A percentile compares a stretch with the other conserved stretches of the same genome.
These are phyloP conservation scores for Punctoribates punctum DNA, from an alignment of 2,888 invertebrate species.

Conservation along the genomic window DNA sequence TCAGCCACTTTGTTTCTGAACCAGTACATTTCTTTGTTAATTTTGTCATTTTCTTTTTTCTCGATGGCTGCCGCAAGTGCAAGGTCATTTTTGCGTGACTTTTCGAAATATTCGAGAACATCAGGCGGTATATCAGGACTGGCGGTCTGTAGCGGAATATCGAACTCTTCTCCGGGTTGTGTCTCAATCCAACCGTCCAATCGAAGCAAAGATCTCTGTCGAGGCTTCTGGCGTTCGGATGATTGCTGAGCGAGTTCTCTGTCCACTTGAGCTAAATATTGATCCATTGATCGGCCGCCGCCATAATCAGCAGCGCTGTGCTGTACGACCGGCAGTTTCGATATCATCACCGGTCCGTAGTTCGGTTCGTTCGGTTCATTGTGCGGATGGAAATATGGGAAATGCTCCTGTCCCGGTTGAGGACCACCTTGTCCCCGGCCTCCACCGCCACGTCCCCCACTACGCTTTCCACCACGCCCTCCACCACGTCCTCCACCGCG, in stretches of 20 bases:
- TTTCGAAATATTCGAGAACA: background rate
- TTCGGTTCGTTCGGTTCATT: background rate
- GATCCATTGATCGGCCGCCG: background rate
- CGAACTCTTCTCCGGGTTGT: background rate
- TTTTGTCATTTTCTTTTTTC: background rate
- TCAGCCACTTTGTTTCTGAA: no score
- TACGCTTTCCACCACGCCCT: no score
- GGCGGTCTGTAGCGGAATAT: background rate
- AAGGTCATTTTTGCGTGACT: background rate
- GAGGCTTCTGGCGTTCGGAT: background rate
- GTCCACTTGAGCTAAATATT: background rate
- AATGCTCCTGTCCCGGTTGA: no score
- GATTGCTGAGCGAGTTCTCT: background rate
- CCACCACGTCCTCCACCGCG: no score
- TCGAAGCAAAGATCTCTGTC: background rate
- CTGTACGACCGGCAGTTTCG: background rate
- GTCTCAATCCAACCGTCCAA: background rate
- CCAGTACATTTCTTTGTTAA: background rate
- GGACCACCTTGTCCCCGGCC: no score
- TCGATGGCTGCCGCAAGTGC: background rate
- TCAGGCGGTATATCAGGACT: conserved; percentile 1
- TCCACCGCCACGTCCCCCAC: no score
- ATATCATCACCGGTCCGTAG: background rate
- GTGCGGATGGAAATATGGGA: no score
- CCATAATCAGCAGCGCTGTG: background rate